These are phyloP conservation scores for Eubasilissa regina DNA, from an alignment of 1,140 invertebrate genomes.

Conservation along the genomic window DNA sequence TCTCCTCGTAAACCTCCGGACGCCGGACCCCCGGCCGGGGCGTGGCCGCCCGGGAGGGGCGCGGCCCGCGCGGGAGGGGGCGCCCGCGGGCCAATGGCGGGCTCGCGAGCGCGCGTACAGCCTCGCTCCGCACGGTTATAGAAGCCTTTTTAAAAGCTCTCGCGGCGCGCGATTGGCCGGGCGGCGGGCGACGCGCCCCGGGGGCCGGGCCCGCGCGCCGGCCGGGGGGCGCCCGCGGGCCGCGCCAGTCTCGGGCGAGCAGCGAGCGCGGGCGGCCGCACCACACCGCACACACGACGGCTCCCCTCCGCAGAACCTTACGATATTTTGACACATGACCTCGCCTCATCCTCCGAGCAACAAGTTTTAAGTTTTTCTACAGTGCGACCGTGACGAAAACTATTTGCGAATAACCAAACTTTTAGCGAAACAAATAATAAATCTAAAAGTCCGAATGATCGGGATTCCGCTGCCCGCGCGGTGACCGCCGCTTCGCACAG, in stretches of 20 bases:
- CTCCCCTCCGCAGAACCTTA: conserved; percentile 13
- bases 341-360: conserved; percentile 38
- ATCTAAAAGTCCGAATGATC: neutral
- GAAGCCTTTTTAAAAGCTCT: conserved; percentile 42
- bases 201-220: neutral
- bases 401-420: too few relatives aligned
- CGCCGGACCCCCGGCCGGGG: conserved; percentile 36
- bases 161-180: conserved; percentile 43
- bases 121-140: conserved; percentile 29
- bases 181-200: conserved; percentile 39
- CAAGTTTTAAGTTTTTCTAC: conserved; percentile 41
- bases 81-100: conserved; percentile 19
- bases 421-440: conserved; percentile 2
- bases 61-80: conserved; percentile 26
- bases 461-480: neutral
- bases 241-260: conserved; percentile 42
- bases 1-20: conserved; percentile 52
- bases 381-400: neutral
- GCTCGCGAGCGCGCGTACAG: neutral
- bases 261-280: conserved; percentile 41
- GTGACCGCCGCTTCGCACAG: conserved; percentile 15
- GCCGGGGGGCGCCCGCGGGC: conserved; percentile 57
- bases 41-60: conserved; percentile 9
- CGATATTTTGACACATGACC: conserved; percentile 49
- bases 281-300: neutral